phyloP scores from a whole-genome alignment of 2,797 vertebrate genomes.

The Halcyon badia region DNA sequence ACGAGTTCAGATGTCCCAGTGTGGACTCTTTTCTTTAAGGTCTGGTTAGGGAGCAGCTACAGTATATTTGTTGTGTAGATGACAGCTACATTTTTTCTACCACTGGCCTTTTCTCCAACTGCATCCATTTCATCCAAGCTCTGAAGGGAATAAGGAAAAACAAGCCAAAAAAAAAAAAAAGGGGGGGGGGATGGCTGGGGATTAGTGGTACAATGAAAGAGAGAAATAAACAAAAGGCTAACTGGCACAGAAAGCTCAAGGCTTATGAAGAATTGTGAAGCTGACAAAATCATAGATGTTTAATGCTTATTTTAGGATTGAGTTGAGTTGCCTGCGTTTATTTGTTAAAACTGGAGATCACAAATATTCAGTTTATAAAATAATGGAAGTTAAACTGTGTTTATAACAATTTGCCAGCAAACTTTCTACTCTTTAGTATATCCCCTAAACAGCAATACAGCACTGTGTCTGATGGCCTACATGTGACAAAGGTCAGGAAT shows the following conservation, averaged over 20 bases:
- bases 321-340: neutral
- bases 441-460: neutral
- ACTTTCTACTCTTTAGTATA: neutral
- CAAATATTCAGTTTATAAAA: neutral
- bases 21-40: neutral
- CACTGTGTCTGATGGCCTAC: neutral
- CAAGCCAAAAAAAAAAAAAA: neutral
- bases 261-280: neutral
- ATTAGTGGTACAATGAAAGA: neutral
- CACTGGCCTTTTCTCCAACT: neutral
- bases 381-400: neutral
- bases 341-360: neutral
- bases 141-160: conserved; percentile 10
- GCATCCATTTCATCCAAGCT: neutral
- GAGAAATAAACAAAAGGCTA: neutral
- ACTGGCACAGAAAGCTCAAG: neutral
- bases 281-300: neutral
- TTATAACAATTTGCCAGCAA: neutral
- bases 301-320: neutral
- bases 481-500: neutral
- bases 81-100: neutral
- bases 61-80: neutral
- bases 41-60: neutral
- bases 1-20: neutral
- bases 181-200: too few relatives aligned